Evolutionary conservation across 2,888 invertebrate genomes (phyloP), one percentile per base, ranked within the genome.

Genomic region (Chymomyza fuscimana): DNA sequence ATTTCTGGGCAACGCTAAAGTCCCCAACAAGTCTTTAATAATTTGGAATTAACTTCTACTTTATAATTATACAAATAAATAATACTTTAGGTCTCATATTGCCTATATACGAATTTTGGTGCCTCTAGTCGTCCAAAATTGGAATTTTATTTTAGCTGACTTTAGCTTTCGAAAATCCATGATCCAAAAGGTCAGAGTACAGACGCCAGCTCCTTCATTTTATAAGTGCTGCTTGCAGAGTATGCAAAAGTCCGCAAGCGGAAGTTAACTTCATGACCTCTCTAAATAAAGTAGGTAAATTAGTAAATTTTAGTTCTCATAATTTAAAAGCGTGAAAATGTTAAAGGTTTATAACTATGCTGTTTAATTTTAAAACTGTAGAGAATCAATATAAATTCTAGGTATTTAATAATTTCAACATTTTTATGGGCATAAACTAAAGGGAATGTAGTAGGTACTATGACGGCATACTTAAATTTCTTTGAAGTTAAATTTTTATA

Each of bases 261-360:
- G 12, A 46, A 46, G 12, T 46, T 46, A 36, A 7, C 12, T 46
- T 1, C 12, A 0, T 46, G 4, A 9, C 52, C 4, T 9, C 19
- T 19, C 19, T 32, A 32, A 32, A 32, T 32, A 9, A 32, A 32
- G 7, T 32, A 0, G 32, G 6, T 32, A 32, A 32, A 32, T 7
- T 32, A 7, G 7, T 32, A 32, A 32, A 32, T 32, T 54, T 54
- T 54, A 9, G 15, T 82, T 85, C 87, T 74, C 83, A 87, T 73
- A 70, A 73, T 59, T 65, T 63, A 73, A 77, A 82, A 78, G 85
- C 85, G 81, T 85, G 82, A 86, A 85, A 85, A 85, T 86, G 85
- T 71, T 82, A 81, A 81, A 82, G 85, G 86, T 86, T 81, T 86
- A 81, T 84, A 81, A 81, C 79, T 82, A 86, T 72, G 82, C 72